These are phyloP conservation scores for Pogonomyrmex californicus DNA, from an alignment of 1,140 invertebrate species.

Conservation along the genomic window DNA sequence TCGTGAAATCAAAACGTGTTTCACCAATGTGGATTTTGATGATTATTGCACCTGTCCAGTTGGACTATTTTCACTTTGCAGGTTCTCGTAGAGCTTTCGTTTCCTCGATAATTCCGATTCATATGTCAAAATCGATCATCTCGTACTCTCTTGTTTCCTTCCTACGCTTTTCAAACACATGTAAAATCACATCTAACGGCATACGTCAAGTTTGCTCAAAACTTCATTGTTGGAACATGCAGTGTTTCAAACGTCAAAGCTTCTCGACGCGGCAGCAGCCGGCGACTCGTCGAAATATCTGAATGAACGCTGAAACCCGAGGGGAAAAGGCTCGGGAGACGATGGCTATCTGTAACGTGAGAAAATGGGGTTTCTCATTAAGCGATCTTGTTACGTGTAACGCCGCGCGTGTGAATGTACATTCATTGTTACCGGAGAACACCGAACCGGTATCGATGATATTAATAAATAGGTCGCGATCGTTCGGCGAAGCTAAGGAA, in stretches of 20 bases:
- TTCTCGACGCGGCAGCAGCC: background rate
- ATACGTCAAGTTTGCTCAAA: background rate
- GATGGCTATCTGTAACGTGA: slow-evolving; percentile 72
- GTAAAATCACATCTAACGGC: background rate
- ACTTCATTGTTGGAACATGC: background rate
- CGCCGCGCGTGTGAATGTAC: slow-evolving; percentile 50
- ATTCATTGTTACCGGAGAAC: slow-evolving; percentile 55
- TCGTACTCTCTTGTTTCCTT: too few relatives aligned
- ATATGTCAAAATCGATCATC: background rate
- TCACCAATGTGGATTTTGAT: background rate
- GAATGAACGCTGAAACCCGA: slow-evolving; percentile 34
- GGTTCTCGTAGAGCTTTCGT: background rate
- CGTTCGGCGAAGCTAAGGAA: slow-evolving; percentile 1
- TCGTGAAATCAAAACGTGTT: background rate
- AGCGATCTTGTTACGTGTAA: slow-evolving; percentile 53
- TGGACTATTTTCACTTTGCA: background rate
- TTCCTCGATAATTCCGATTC: background rate
- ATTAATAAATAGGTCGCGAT: slow-evolving; percentile 55
- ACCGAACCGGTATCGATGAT: slow-evolving; percentile 46
- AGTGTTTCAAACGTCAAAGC: background rate
- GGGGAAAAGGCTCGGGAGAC: slow-evolving; percentile 26
- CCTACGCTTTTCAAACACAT: background rate
- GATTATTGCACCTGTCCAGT: background rate
- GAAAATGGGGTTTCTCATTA: slow-evolving; percentile 69
- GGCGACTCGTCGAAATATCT: background rate